These are phyloP conservation scores for Chalcis sispes DNA, from an alignment of 2,888 invertebrate genomes.

Conservation along the genomic window DNA sequence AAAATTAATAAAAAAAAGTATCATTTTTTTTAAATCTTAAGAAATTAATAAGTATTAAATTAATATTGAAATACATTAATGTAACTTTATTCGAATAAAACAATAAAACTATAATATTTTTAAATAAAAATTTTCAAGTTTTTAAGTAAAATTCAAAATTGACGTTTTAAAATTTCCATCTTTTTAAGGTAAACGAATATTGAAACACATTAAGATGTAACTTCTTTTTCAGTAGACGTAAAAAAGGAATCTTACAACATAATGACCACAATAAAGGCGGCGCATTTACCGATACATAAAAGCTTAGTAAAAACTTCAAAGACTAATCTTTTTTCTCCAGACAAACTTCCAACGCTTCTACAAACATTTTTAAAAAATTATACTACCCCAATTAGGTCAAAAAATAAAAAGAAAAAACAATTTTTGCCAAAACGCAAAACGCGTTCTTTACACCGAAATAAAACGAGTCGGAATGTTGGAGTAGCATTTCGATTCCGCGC, in stretches of 20 bases:
- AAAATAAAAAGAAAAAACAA: slow-evolving; percentile 26
- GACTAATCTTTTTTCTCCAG: neutral
- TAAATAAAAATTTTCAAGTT: too few species aligned
- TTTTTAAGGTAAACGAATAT: neutral
- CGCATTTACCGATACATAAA: slow-evolving; percentile 1
- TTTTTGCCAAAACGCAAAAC: slow-evolving; percentile 4
- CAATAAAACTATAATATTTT: neutral
- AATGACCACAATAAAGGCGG: slow-evolving; percentile 42
- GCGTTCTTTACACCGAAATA: neutral
- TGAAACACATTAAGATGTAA: slow-evolving; percentile 21
- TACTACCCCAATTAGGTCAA: slow-evolving; percentile 39
- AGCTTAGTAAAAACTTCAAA: neutral
- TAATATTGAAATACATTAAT: too few species aligned
- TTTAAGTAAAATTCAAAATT: neutral
- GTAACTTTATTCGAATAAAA: neutral
- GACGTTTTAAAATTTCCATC: too few species aligned
- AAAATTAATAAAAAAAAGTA: too few species aligned
- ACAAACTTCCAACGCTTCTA: slow-evolving; percentile 4
- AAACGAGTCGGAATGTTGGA: neutral
- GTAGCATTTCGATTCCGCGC: slow-evolving; percentile 23
- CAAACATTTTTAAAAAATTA: slow-evolving; percentile 6
- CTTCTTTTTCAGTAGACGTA: slow-evolving; percentile 9
- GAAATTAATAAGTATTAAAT: too few species aligned
- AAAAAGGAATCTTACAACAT: slow-evolving; percentile 9
- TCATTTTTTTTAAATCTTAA: too few species aligned